These are phyloP conservation scores for Caenorhabditis latens DNA, from an alignment of 1,140 invertebrate species.

Conservation along the genomic window DNA sequence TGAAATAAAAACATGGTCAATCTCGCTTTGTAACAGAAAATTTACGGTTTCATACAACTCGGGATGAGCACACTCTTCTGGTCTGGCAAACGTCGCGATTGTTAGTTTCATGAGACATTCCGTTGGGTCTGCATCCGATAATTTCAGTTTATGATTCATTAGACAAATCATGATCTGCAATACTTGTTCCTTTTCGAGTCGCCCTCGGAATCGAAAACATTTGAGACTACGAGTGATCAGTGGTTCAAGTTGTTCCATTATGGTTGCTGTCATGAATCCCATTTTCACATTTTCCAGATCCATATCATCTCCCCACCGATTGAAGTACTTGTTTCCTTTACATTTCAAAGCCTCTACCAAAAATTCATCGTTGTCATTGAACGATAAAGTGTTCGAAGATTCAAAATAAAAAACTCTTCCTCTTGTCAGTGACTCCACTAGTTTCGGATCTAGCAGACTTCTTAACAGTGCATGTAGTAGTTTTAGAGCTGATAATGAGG, in stretches of 20 bases:
- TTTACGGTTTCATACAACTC: slow-evolving; percentile 4
- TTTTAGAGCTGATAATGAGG: neutral
- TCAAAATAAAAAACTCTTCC: slow-evolving; percentile 20
- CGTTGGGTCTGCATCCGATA: slow-evolving; percentile 14
- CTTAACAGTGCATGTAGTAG: neutral
- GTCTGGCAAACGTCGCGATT: neutral
- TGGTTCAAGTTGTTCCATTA: slow-evolving; percentile 12
- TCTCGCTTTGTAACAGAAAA: no score
- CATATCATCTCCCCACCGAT: slow-evolving; percentile 27
- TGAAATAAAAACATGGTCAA: neutral
- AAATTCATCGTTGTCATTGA: neutral
- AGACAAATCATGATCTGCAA: slow-evolving; percentile 24
- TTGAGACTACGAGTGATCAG: slow-evolving; percentile 30
- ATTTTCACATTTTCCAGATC: slow-evolving; percentile 8
- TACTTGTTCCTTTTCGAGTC: neutral
- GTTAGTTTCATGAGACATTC: slow-evolving; percentile 9
- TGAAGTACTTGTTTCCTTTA: slow-evolving; percentile 21
- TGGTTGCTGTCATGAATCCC: neutral
- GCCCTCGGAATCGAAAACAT: neutral
- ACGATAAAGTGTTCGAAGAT: neutral
- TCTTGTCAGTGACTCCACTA: neutral
- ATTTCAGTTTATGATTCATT: slow-evolving; percentile 30
- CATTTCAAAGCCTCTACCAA: slow-evolving; percentile 15
- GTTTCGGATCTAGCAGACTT: slow-evolving; percentile 6
- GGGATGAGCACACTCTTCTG: slow-evolving; percentile 3